Conservation (phyloP, 2,797 vertebrate species). For the Macropus fuliginosus region DNA sequence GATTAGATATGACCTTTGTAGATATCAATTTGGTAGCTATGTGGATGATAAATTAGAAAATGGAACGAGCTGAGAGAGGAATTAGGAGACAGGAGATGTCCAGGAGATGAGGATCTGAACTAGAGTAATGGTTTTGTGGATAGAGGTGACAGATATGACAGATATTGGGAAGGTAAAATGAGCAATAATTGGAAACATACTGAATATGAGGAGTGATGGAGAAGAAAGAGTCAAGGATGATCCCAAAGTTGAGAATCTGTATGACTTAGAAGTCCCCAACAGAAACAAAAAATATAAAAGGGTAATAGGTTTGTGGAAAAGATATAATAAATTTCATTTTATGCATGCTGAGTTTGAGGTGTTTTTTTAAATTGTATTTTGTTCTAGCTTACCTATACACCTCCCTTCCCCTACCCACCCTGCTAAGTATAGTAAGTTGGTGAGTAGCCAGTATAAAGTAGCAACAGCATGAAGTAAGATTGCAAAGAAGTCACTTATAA, state of each 20-base stretch:
- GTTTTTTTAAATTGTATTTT: background rate
- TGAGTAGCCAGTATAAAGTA: background rate
- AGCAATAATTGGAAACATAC: background rate
- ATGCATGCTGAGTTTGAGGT: background rate
- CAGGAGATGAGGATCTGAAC: background rate
- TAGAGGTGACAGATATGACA: background rate
- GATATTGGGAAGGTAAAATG: background rate
- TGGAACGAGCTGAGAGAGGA: background rate
- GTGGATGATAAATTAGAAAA: background rate
- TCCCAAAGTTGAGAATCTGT: background rate
- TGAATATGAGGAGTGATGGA: background rate
- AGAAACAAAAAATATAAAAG: background rate
- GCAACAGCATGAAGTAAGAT: background rate
- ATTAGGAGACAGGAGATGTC: background rate
- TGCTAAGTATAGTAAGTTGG: background rate
- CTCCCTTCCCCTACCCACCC: background rate
- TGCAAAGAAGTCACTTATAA: background rate
- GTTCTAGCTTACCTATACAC: background rate
- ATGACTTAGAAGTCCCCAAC: background rate
- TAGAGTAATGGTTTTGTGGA: background rate
- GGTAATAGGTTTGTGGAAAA: background rate
- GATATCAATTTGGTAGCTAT: background rate
- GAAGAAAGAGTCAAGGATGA: background rate
- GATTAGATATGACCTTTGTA: background rate
- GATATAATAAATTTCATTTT: background rate